Conservation (phyloP, 2,888 invertebrate genomes). For the Diplolepis rosae region DNA sequence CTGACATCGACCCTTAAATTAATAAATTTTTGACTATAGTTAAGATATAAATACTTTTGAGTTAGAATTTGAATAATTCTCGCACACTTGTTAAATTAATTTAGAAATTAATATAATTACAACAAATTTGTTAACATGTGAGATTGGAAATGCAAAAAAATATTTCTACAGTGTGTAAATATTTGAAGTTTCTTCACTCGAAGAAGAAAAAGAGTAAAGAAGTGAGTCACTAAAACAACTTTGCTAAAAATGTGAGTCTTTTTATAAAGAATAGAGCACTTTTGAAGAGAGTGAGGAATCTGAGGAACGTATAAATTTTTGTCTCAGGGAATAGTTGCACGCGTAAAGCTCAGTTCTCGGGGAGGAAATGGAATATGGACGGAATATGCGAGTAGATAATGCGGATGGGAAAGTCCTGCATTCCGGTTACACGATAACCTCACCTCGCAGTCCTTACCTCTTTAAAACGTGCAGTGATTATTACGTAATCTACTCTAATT, state of each 20-base stretch:
- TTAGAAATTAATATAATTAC: no score
- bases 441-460: neutral
- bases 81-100: no score
- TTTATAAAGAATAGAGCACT: constrained; percentile 7
- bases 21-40: no score
- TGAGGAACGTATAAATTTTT: constrained; percentile 18
- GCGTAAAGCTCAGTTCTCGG: constrained; percentile 4
- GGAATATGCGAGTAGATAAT: constrained; percentile 37
- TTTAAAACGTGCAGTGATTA: constrained; percentile 52
- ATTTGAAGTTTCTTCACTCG: no score
- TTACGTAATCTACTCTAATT: constrained; percentile 67
- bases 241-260: neutral
- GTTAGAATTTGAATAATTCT: no score
- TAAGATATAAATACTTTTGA: no score
- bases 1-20: no score
- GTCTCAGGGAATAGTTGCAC: neutral
- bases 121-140: no score
- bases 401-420: constrained; percentile 40
- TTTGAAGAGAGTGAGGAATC: constrained; percentile 3
- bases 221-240: neutral
- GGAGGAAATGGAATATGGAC: constrained; percentile 34
- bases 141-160: no score
- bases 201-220: no score
- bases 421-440: constrained; percentile 12
- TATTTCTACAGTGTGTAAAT: no score